phyloP scores from a whole-genome alignment of 2,888 invertebrate genomes.

The Pachydiplax longipennis region DNA sequence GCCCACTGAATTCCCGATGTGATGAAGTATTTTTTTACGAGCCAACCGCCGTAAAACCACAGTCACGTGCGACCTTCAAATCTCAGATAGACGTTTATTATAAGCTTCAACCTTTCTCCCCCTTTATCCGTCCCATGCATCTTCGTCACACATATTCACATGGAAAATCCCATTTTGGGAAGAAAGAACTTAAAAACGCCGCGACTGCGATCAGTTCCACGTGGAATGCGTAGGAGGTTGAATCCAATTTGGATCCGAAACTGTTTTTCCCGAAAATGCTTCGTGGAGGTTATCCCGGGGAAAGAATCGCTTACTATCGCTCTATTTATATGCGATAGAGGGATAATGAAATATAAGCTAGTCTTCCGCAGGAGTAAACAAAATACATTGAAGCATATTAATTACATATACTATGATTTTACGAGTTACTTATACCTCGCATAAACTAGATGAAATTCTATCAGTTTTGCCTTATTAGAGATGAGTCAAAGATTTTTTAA shows the following conservation, averaged over 20 bases:
- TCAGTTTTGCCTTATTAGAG: too few species aligned
- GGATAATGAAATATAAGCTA: neutral
- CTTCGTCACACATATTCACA: neutral
- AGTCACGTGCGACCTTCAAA: neutral
- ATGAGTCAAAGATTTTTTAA: too few species aligned
- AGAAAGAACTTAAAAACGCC: neutral
- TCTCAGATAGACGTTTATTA: neutral
- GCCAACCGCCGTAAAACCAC: neutral
- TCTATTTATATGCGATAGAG: neutral
- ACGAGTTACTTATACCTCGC: too few species aligned
- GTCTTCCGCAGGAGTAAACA: too few species aligned
- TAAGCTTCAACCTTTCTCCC: neutral
- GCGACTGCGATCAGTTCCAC: neutral
- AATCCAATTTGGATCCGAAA: neutral
- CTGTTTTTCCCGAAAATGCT: neutral
- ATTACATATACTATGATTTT: too few species aligned
- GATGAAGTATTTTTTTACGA: neutral
- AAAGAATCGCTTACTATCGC: neutral
- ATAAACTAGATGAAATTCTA: too few species aligned
- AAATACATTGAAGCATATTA: too few species aligned
- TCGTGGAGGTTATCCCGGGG: neutral
- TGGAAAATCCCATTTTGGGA: neutral
- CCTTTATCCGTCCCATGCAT: neutral
- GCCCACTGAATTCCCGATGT: neutral
- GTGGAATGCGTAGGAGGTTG: neutral